Conservation (phyloP, 2,113 vertebrate genomes). For the Calonectris borealis region DNA sequence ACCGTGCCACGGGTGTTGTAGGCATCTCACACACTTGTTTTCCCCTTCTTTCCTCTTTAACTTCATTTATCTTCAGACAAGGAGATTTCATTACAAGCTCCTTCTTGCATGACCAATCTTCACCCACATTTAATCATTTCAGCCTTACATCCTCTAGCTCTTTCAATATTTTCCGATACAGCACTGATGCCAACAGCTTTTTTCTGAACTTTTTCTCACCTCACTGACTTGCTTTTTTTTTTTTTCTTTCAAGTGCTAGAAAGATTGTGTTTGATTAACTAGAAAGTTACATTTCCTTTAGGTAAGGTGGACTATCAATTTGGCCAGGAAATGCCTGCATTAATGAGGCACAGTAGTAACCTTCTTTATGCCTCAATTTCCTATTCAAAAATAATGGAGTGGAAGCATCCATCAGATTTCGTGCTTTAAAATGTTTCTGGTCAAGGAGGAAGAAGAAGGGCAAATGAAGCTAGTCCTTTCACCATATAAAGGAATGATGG, state of each 20-base stretch:
- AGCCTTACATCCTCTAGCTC: not conserved
- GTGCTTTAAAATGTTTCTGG: not conserved
- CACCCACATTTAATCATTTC: not conserved
- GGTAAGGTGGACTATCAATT: not conserved
- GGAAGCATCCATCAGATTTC: not conserved
- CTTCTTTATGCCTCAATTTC: not conserved
- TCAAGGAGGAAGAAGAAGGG: not conserved
- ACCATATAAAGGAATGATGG: not conserved
- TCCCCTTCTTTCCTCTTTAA: not conserved
- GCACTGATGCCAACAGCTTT: not conserved
- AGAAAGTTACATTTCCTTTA: conserved; percentile 3
- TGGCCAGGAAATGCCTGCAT: not conserved
- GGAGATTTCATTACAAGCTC: not conserved
- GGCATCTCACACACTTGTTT: not conserved
- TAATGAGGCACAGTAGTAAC: not conserved
- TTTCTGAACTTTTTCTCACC: not conserved
- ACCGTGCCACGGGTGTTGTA: fast-evolving
- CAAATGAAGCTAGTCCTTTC: not conserved
- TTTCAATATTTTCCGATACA: not conserved
- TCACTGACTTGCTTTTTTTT: not conserved
- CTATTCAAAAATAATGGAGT: not conserved
- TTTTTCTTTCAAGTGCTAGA: not conserved
- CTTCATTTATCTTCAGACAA: not conserved
- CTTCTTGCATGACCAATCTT: not conserved
- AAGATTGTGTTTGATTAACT: conserved; percentile 12